A percentile compares a stretch with the other conserved stretches of the same genome.
Evolutionary conservation across 2,888 invertebrate species (phyloP).

Genomic region (Drosophila pseudotakahashii): DNA sequence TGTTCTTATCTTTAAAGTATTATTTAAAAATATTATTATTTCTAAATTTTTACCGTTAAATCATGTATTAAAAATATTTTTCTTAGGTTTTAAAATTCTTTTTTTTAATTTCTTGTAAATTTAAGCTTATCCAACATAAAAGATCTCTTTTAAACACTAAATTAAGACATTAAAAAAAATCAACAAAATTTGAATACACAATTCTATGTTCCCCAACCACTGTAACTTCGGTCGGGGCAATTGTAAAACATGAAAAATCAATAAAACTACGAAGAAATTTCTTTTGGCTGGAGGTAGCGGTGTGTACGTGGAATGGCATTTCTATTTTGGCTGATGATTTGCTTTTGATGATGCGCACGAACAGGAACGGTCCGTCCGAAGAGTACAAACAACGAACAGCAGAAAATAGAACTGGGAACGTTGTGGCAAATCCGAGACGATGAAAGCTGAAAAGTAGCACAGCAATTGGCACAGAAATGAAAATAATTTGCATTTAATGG

Average conservation of each 20-base stretch:
- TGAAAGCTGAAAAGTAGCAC: constrained; percentile 65
- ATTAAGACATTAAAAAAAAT: neutral
- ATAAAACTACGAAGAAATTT: constrained; percentile 63
- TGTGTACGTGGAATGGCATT: constrained; percentile 47
- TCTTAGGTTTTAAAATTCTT: too few relatives aligned
- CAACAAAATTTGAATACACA: too few relatives aligned
- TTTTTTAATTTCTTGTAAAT: too few relatives aligned
- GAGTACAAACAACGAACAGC: neutral
- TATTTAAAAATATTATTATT: too few relatives aligned
- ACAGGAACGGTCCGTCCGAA: constrained; percentile 47
- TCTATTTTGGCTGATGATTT: constrained; percentile 63
- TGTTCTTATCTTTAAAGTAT: too few relatives aligned
- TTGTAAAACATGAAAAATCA: constrained; percentile 72
- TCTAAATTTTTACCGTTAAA: too few relatives aligned
- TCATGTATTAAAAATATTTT: too few relatives aligned
- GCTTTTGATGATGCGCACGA: constrained; percentile 77
- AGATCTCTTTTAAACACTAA: neutral
- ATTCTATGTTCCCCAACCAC: constrained; percentile 3
- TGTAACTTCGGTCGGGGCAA: constrained; percentile 32
- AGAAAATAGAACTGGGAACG: constrained; percentile 28
- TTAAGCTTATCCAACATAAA: neutral
- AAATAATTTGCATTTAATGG: constrained; percentile 79
- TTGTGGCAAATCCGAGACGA: constrained; percentile 11
- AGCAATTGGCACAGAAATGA: constrained; percentile 79
- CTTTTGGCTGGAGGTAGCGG: constrained; percentile 37